A percentile compares a stretch with the other conserved stretches of the same genome.
These are phyloP conservation scores for Drosophila nigricruria DNA, from an alignment of 2,888 invertebrate species.

Conservation along the genomic window DNA sequence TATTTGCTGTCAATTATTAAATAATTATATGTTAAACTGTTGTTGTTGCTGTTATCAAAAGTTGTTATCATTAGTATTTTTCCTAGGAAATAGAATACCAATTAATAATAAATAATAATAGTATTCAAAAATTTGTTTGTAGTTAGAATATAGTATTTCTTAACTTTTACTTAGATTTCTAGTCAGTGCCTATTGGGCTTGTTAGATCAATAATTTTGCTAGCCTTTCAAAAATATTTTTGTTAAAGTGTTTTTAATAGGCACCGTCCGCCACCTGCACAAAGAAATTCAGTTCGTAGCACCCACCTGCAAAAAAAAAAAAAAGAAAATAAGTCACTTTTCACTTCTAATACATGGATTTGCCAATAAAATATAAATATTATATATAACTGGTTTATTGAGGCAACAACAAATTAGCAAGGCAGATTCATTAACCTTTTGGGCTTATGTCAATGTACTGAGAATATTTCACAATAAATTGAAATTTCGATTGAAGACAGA, in stretches of 20 bases:
- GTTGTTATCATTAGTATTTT: background rate
- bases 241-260: conserved; percentile 33
- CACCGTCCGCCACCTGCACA: conserved; percentile 11
- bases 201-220: conserved; percentile 53
- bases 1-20: conserved; percentile 10
- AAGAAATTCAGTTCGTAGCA: conserved; percentile 51
- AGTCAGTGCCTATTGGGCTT: background rate
- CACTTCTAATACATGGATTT: conserved; percentile 33
- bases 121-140: background rate
- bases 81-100: too few relatives aligned
- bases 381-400: conserved; percentile 57
- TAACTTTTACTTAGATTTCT: background rate
- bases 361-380: conserved; percentile 21
- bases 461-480: conserved; percentile 51
- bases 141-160: background rate
- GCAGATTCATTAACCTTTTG: conserved; percentile 54
- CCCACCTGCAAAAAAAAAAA: conserved; percentile 17
- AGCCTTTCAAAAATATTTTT: conserved; percentile 35
- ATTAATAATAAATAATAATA: too few relatives aligned
- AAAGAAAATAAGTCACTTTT: conserved; percentile 6
- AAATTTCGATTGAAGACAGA: conserved; percentile 26
- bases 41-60: conserved; percentile 3
- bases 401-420: conserved; percentile 35
- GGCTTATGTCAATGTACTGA: conserved; percentile 45
- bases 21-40: conserved; percentile 14